Evolutionary conservation across 2,797 vertebrate species (phyloP), one percentile per base, ranked within the genome.

Genomic region (Poeciliopsis gracilis): DNA sequence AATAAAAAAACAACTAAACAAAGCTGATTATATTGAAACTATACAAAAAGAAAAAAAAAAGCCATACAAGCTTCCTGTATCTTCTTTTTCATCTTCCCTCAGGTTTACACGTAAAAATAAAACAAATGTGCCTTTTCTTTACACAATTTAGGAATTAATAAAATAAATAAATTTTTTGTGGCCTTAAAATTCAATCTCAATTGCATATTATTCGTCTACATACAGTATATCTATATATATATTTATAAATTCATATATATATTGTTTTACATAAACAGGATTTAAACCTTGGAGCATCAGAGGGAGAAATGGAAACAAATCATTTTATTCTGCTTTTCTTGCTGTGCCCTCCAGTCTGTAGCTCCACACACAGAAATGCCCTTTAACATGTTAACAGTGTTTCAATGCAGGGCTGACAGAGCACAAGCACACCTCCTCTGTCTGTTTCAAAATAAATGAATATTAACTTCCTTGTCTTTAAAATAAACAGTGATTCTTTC

Each of bases 141-240:
- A 95, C 91, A 95, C 93, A 95, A 94, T 95, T 95, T 95, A 89
- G 93, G 94, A 94, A 95, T 95, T 95, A 92, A 95, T 90, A 95
- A 96, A 96, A 96, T 96, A 96, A 96, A 96, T 96, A 96, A 94
- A 95, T 94, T 93, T 84, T 80, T 84, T 86, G 91, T 94, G 93
- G 95, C 93, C 94, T 92, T 94, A 94, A 93, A 92, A 94, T 86
- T 93, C 77, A 91, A 94, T 94, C 90, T 95, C 78, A 92, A 82
- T 92, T 89, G 84, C 89, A 94, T 94, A 92, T 93, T 84, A 86
- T 93, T 84, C 81, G 69, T 85, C 74, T 89, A 77, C 81, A 82
- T 86, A 70, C 80, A 72, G 80, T 88, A 76, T 82, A 79, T 87
- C 38, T 69, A 38, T 38, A 85, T 92, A 87, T 88, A 72, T 66